Evolutionary conservation across 2,797 vertebrate species (phyloP).

Genomic region (Chiroxiphia lanceolata): DNA sequence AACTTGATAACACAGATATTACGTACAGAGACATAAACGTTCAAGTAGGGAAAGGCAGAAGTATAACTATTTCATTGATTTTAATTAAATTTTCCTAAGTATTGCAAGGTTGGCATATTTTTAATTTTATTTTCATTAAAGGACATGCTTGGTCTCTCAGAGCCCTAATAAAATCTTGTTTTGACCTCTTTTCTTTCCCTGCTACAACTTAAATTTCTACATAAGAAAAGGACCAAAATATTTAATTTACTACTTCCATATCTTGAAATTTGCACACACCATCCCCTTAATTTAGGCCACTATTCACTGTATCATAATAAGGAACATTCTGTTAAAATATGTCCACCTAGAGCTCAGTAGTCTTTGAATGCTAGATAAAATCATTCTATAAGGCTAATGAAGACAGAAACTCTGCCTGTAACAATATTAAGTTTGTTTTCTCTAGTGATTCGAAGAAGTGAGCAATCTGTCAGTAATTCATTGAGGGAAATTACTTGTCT

Average conservation of each 20-base stretch:
- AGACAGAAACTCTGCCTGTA: conserved; percentile 90
- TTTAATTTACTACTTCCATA: conserved; percentile 48
- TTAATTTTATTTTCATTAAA: conserved; percentile 71
- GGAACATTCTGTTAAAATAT: conserved; percentile 74
- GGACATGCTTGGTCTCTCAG: conserved; percentile 43
- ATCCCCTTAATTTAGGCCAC: conserved; percentile 68
- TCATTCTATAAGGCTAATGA: conserved; percentile 92
- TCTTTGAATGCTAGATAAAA: conserved; percentile 78
- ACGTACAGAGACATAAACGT: conserved; percentile 38
- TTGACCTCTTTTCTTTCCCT: neutral
- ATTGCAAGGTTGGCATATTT: conserved; percentile 69
- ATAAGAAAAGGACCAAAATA: conserved; percentile 56
- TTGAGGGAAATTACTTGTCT: conserved; percentile 94
- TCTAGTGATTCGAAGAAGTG: conserved; percentile 90
- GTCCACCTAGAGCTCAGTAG: conserved; percentile 69
- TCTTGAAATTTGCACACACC: conserved; percentile 52
- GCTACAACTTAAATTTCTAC: conserved; percentile 12
- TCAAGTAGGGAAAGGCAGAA: neutral
- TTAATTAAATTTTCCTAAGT: conserved; percentile 68
- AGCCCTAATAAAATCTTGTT: conserved; percentile 62
- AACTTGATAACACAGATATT: conserved; percentile 68
- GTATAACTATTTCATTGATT: conserved; percentile 68
- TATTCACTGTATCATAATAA: conserved; percentile 68
- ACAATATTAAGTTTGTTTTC: conserved; percentile 92
- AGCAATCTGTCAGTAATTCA: conserved; percentile 97